Evolutionary conservation across 2,888 invertebrate genomes (phyloP).

Genomic region (Chrysodeixis includens): DNA sequence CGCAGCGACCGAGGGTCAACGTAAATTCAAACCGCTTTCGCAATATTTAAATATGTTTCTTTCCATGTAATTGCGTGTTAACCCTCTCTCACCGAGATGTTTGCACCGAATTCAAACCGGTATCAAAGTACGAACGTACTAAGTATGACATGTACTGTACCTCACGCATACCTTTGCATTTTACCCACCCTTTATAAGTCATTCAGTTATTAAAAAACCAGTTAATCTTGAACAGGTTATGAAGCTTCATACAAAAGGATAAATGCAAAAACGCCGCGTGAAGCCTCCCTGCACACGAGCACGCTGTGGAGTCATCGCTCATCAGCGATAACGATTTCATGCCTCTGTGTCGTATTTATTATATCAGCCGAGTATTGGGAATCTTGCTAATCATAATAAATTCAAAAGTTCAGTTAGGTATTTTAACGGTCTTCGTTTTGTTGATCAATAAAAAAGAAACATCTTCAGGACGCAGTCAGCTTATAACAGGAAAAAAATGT

Average conservation of each 20-base stretch:
- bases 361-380: not conserved
- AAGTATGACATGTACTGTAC: not conserved
- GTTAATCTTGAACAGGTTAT: conserved; percentile 29
- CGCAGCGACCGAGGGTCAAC: conserved; percentile 37
- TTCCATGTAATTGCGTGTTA: conserved; percentile 17
- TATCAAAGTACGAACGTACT: not conserved
- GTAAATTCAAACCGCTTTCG: conserved; percentile 30
- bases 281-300: conserved; percentile 1
- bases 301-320: conserved; percentile 8
- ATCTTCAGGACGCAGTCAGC: not conserved
- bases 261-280: conserved; percentile 10
- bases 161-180: conserved; percentile 16
- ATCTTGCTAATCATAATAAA: not conserved
- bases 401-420: conserved; percentile 3
- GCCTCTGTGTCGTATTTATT: not conserved
- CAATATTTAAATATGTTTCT: conserved; percentile 28
- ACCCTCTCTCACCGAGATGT: not conserved
- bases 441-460: not conserved
- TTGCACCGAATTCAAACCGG: conserved; percentile 21
- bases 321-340: conserved; percentile 7
- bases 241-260: conserved; percentile 13
- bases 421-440: not conserved
- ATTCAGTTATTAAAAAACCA: conserved; percentile 31
- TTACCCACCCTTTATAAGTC: conserved; percentile 9
- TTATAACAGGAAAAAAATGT: not conserved